Conservation (phyloP, 30 jellyfish, hydroid and myxozoan species). For the Aurelia sp. region DNA sequence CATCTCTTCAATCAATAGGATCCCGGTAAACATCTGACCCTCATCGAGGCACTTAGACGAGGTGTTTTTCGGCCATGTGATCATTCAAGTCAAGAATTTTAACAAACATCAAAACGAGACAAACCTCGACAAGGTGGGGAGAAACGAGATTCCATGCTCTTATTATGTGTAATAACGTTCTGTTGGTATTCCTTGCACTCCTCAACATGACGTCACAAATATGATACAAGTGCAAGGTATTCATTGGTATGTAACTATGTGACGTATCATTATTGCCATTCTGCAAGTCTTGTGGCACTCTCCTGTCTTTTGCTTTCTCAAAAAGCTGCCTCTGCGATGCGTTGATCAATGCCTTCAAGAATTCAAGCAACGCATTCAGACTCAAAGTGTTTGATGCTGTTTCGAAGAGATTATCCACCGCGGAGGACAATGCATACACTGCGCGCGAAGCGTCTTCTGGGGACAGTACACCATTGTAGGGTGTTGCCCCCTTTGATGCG, state of each 20-base stretch:
- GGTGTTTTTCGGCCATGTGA: too few species aligned
- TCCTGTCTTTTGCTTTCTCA: constrained; percentile 54
- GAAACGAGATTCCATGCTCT: constrained; percentile 89
- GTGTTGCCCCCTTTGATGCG: constrained; percentile 54
- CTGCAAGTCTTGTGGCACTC: constrained; percentile 19
- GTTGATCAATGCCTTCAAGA: constrained; percentile 68
- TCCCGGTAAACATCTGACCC: too few species aligned
- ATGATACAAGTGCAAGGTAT: constrained; percentile 92
- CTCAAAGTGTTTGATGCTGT: constrained; percentile 95
- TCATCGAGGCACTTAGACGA: too few species aligned
- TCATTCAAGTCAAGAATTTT: too few species aligned
- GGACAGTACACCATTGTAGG: constrained; percentile 82
- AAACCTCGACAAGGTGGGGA: constrained; percentile 93
- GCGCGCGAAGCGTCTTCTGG: constrained; percentile 99
- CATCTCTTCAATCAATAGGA: too few species aligned
- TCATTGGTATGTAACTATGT: constrained; percentile 67
- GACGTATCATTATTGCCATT: constrained; percentile 19
- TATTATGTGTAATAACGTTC: constrained; percentile 91
- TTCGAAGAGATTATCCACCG: constrained; percentile 94
- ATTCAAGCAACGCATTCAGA: constrained; percentile 74
- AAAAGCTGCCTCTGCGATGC: constrained; percentile 93
- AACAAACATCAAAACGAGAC: background rate
- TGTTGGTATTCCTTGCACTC: constrained; percentile 83
- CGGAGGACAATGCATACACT: constrained; percentile 94
- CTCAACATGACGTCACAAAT: constrained; percentile 97